Percentiles rank a stretch among this genome's conserved stretches.
phyloP scores from a whole-genome alignment of 2,113 vertebrate species.

The Petaurus breviceps region DNA sequence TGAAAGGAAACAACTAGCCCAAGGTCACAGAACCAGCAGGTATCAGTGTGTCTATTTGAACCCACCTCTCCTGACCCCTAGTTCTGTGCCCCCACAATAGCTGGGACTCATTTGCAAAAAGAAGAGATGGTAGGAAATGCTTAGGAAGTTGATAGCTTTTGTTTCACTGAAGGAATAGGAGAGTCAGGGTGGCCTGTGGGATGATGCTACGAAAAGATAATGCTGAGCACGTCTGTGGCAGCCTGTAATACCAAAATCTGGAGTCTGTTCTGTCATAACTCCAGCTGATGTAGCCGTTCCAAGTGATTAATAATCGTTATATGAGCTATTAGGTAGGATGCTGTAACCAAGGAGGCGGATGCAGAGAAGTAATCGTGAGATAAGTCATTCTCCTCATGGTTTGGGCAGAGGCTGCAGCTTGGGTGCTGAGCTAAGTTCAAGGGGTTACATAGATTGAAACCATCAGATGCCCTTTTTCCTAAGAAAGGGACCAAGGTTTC shows the following conservation, averaged over 20 bases:
- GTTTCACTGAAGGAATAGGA: neutral
- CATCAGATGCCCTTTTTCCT: neutral
- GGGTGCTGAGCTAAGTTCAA: neutral
- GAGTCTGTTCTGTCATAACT: slow-evolving; percentile 9
- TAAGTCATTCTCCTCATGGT: slow-evolving; percentile 53
- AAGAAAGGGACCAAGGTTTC: neutral
- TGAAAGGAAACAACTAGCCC: neutral
- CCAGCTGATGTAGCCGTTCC: slow-evolving; percentile 32
- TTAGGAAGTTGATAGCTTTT: neutral
- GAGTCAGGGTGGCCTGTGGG: slow-evolving; percentile 2
- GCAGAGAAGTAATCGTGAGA: neutral
- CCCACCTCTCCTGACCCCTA: neutral
- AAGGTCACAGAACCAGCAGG: neutral
- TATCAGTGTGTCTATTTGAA: neutral
- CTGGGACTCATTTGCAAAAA: neutral
- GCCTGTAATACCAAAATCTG: neutral
- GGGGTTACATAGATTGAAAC: neutral
- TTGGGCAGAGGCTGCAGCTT: neutral
- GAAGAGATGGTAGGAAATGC: neutral
- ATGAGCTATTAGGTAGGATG: slow-evolving; percentile 42
- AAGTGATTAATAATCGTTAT: slow-evolving; percentile 60
- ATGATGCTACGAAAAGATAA: neutral
- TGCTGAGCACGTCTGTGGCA: neutral
- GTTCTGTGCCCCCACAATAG: neutral
- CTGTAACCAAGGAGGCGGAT: slow-evolving; percentile 37